Evolutionary conservation across 2,113 vertebrate species (phyloP), one percentile per base, ranked within the genome.

Genomic region (Trematomus loennbergii): DNA sequence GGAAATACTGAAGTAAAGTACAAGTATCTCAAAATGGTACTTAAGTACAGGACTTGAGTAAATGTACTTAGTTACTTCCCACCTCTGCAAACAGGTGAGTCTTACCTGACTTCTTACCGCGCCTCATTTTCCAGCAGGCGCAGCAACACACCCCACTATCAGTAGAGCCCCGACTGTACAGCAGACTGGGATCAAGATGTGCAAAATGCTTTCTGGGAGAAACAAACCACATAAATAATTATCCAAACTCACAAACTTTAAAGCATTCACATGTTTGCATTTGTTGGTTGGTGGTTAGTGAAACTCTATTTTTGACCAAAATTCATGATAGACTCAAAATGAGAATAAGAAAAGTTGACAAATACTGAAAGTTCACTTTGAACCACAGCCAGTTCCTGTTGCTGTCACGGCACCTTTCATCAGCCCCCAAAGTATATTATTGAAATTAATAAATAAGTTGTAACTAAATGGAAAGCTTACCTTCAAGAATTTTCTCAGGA

Each of bases 61-160:
- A 40, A 40, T 40, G 36, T 40, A 40, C 7, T 40, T 40, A 40
- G 36, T 40, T 7, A 40, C 36, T 40, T 40, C 36, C 36, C 36
- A 40, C 36, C 36, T 40, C 36, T 40, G 36, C 36, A 40, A 40
- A 40, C 36, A 40, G 36, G 36, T 8, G 36, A 40, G 36, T 20
- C n/a, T 61, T 76, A 88, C 83, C 72, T 78, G 69, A 17, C 12
- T 67, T 87, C 43, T 59, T 87, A 0, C 9, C 0, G 4, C 4
- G 2, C 22, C 15, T 79, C 1, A 18, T 1, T 81, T 54, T 85
- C 9, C 54, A 29, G 0, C 12, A 52, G 4, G 53, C 29, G 50
- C 81, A 92, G 64, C 63, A 83, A 36, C 54, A 46, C 43, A 33
- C 1, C 25, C n/a, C 18, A 33, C 9, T 10, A 89, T 0, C 33